A percentile compares a stretch with the other conserved stretches of the same genome.
phyloP scores from a whole-genome alignment of 1,140 invertebrate species.

The Philotrypesis tridentata region DNA sequence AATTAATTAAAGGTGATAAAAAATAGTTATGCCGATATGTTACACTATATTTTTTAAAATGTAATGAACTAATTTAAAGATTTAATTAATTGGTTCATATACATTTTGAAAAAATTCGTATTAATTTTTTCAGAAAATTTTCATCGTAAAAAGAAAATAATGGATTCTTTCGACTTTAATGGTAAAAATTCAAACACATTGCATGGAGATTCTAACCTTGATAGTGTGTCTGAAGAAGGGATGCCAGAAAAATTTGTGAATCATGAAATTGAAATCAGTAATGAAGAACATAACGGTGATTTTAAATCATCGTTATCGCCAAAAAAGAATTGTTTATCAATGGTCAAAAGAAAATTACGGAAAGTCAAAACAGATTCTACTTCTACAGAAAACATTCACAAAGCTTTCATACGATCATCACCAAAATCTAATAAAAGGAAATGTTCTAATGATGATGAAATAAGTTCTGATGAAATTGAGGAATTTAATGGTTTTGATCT shows the following conservation, averaged over 20 bases:
- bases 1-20: too few relatives aligned
- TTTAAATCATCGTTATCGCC: slow-evolving; percentile 4
- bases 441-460: slow-evolving; percentile 3
- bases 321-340: slow-evolving; percentile 14
- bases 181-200: slow-evolving; percentile 26
- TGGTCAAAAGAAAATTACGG: slow-evolving; percentile 24
- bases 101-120: not conserved
- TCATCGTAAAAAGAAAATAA: not conserved
- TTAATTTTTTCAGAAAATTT: not conserved
- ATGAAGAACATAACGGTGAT: slow-evolving; percentile 27
- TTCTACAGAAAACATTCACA: slow-evolving; percentile 9
- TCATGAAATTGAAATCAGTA: not conserved
- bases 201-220: slow-evolving; percentile 43
- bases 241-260: slow-evolving; percentile 13
- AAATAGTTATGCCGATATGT: too few relatives aligned
- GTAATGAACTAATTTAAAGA: not conserved
- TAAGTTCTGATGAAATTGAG: slow-evolving; percentile 24
- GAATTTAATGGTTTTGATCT: slow-evolving; percentile 42
- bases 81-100: not conserved
- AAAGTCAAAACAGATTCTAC: slow-evolving; percentile 15
- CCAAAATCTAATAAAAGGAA: slow-evolving; percentile 28
- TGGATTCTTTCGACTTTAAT: slow-evolving; percentile 45
- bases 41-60: not conserved
- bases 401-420: not conserved
- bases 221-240: slow-evolving; percentile 10